These are phyloP conservation scores for Lutjanus erythropterus DNA, from an alignment of 2,113 vertebrate genomes.

Conservation along the genomic window DNA sequence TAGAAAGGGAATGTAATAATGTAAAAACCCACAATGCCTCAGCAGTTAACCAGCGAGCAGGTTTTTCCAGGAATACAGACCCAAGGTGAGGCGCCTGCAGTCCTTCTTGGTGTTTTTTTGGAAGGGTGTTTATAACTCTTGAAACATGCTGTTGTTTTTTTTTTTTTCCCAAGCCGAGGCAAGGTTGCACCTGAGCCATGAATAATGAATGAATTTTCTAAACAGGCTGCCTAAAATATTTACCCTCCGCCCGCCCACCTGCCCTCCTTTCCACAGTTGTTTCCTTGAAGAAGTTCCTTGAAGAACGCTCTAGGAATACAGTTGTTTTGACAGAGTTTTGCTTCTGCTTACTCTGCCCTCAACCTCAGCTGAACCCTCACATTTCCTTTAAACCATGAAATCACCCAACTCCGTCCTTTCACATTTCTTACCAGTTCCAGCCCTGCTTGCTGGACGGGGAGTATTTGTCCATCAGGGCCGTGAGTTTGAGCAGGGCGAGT, in stretches of 20 bases:
- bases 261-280: constrained; percentile 45
- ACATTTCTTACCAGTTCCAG: constrained; percentile 90
- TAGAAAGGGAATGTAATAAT: background rate
- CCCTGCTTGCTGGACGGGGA: constrained; percentile 91
- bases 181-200: constrained; percentile 62
- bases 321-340: background rate
- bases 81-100: constrained; percentile 10
- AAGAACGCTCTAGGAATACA: background rate
- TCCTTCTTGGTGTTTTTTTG: constrained; percentile 7
- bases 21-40: constrained; percentile 15
- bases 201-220: constrained; percentile 70
- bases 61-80: constrained; percentile 13
- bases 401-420: background rate
- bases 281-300: constrained; percentile 46
- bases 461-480: constrained; percentile 91
- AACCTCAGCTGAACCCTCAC: background rate
- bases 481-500: constrained; percentile 89
- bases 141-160: constrained; percentile 41
- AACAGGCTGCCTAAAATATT: constrained; percentile 64
- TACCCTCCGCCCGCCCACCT: constrained; percentile 33
- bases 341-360: background rate
- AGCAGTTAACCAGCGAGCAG: constrained; percentile 1
- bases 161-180: constrained; percentile 1
- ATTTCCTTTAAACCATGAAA: constrained; percentile 1
- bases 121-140: constrained; percentile 20